Percentiles rank a stretch among this genome's conserved stretches.
phyloP scores from a whole-genome alignment of 1,140 invertebrate species.

The Drosophila punjabiensis region DNA sequence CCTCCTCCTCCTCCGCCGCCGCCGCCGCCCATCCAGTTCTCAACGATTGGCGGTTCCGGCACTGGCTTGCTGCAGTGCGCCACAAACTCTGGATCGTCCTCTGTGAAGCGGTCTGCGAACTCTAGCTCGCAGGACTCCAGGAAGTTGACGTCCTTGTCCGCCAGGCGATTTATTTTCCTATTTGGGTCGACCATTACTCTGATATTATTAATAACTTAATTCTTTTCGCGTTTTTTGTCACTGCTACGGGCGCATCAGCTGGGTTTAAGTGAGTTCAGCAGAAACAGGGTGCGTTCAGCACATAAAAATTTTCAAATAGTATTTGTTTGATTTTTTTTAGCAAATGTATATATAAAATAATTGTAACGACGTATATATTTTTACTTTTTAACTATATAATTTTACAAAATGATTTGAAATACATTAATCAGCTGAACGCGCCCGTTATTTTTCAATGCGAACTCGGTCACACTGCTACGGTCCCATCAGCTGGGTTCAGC shows the following conservation, averaged over 20 bases:
- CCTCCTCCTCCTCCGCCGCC: constrained; percentile 25
- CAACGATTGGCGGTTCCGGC: constrained; percentile 86
- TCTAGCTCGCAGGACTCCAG: constrained; percentile 86
- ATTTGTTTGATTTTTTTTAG: no score
- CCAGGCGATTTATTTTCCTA: constrained; percentile 84
- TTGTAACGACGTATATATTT: no score
- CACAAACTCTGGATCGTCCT: constrained; percentile 86
- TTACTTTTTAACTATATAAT: no score
- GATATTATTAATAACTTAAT: constrained; percentile 6
- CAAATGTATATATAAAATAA: no score
- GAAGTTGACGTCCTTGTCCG: constrained; percentile 85
- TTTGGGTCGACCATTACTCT: constrained; percentile 82
- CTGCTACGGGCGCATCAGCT: not conserved
- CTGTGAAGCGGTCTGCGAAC: constrained; percentile 86
- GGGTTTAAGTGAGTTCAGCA: not conserved
- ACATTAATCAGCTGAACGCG: no score
- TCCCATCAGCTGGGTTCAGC: no score
- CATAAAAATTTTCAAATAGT: no score
- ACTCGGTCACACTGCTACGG: no score
- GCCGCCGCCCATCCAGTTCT: constrained; percentile 85
- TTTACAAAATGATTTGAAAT: no score
- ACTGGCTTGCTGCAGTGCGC: constrained; percentile 78
- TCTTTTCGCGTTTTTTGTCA: not conserved
- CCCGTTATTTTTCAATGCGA: no score
- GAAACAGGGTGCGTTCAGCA: no score